Base-by-base conservation (phyloP, 2,113 vertebrate genomes). In the Uropsilus gracilis region DNA sequence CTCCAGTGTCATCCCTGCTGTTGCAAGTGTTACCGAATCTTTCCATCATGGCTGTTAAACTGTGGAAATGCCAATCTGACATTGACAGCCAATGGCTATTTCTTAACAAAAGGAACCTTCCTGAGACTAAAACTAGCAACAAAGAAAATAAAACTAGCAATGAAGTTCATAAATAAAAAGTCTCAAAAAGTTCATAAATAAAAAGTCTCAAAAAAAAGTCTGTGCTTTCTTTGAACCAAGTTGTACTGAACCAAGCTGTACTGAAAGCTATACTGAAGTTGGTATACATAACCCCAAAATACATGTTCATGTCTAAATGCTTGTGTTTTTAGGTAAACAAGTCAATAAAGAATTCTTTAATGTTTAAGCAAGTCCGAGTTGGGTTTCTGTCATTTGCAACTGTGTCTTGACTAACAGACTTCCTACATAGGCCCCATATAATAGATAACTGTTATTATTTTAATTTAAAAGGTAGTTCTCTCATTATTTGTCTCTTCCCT, bases 321-420 rank as follows among this genome's bases (percentile, higher is more conserved):
- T 53, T 53, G 17, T 55, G 22, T 92, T 92, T 95, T 63, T 48
- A 69, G n/a, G 59, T 30, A 89, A 37, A 63, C 8, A 77, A 63
- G n/a, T 39, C 46, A 91, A 78, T 50, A 66, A 75, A 94, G 32
- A 30, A 37, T 20, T 48, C 6, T 63, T 81, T 73, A 77, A 77
- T 39, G 30, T 34, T 77, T 66, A 72, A 63, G 78, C 10, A 77
- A 42, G 14, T 66, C 66, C 64, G 20, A 89, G 13, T 48, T 89
- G 61, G 32, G 87, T 94, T 92, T 94, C 63, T 91, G 30, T 82
- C 57, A 82, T 68, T 75, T 90, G 71, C 73, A 89, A 63, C 20
- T 84, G 46, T 64, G 16, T 81, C 59, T 86, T 87, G 22, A 89
- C 16, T 78, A 76, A 64, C 80, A 90, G 1, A 90, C n/a, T 20